Base-by-base conservation (phyloP, 2,888 invertebrate genomes). In the Phasia obesa region DNA sequence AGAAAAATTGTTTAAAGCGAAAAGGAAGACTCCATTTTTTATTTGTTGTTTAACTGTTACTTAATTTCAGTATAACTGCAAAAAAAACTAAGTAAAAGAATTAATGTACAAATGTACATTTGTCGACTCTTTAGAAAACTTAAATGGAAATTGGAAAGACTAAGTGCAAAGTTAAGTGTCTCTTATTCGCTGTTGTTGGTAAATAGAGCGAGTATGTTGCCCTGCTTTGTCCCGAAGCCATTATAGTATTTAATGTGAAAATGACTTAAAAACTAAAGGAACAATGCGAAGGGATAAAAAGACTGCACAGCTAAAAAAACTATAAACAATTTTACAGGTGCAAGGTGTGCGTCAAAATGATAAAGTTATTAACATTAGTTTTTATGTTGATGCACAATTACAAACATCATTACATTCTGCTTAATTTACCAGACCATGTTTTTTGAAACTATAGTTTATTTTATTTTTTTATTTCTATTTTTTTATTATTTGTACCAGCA, bases 141-240 rank as follows among this genome's bases (percentile, higher is more conserved):
- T 55, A 38, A 64, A n/a, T 38, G 27, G 6, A 21, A 67, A 59
- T 38, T 57, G 65, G 67, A 76, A 60, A 76, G 51, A 42, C 60
- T 76, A 69, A 76, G 76, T 76, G 76, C 76, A 76, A 76, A 76
- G 67, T 76, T 76, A 76, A 76, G 76, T 76, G 67, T 60, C 76
- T 76, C 67, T 19, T 76, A 60, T 67, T 49, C 23, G 7, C 42
- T 73, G 60, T 53, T 60, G 38, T 53, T 73, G 19, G 13, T 38
- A 38, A 38, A 38, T 38, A 38, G 38, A 38, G 7, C 38, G 13
- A 13, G 38, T 9, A 38, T 38, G 38, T 11, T 38, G 38, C 2
- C 38, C 3, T 38, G 11, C 38, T 38, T 38, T 38, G 38, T 38
- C 11, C 38, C 7, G 38, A 9, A 9, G 38, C 38, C 38, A 38